A percentile compares a stretch with the other conserved stretches of the same genome.
These are phyloP conservation scores for Dipodomys stephensi DNA, from an alignment of 2,113 vertebrate genomes.

Conservation along the genomic window DNA sequence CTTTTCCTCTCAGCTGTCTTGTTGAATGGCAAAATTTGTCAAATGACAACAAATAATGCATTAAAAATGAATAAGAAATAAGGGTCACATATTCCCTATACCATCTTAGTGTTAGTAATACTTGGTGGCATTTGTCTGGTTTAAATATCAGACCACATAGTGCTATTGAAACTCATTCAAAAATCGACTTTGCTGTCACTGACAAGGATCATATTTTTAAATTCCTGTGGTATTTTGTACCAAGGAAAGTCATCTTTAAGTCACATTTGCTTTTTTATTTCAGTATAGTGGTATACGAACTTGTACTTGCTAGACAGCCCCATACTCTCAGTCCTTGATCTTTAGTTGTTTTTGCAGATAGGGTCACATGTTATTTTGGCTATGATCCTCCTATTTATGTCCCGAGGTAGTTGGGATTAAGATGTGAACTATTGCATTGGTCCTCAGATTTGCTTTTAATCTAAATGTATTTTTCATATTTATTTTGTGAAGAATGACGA, in stretches of 20 bases:
- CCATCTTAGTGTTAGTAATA: neutral
- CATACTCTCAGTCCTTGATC: too few relatives aligned
- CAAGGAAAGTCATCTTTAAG: slow-evolving; percentile 45
- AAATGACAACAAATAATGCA: neutral
- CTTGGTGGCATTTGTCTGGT: slow-evolving; percentile 22
- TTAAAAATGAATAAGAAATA: slow-evolving; percentile 41
- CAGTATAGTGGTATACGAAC: too few relatives aligned
- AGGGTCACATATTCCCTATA: neutral
- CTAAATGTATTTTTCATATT: neutral
- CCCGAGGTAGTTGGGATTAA: too few relatives aligned
- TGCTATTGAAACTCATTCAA: neutral
- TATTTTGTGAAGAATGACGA: slow-evolving; percentile 40
- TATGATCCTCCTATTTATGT: too few relatives aligned
- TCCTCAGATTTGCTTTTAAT: slow-evolving; percentile 49
- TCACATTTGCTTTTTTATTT: slow-evolving; percentile 42
- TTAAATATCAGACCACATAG: slow-evolving; percentile 32
- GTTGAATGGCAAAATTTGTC: slow-evolving; percentile 41
- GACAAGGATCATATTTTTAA: slow-evolving; percentile 47
- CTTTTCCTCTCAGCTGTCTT: slow-evolving; percentile 40
- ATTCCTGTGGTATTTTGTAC: slow-evolving; percentile 44
- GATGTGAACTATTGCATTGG: too few relatives aligned
- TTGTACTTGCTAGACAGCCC: too few relatives aligned
- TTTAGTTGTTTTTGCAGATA: too few relatives aligned
- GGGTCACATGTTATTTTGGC: too few relatives aligned
- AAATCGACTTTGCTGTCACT: slow-evolving; percentile 41